Base-by-base conservation (phyloP, 2,888 invertebrate species). In the Drosophila diplacantha region DNA sequence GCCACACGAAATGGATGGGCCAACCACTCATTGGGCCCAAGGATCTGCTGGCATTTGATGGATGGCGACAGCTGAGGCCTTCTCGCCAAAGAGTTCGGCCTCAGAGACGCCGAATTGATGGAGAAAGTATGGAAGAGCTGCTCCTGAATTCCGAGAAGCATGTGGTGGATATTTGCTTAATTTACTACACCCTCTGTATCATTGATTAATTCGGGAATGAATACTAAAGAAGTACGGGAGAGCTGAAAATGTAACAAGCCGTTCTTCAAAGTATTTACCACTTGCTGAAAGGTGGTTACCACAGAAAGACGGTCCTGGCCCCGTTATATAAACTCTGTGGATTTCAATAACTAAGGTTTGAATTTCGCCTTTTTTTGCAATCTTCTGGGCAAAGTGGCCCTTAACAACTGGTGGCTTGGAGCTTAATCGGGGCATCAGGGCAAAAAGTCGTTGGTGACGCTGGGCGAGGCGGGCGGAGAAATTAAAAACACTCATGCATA, bases 401-500 rank as follows among this genome's bases (percentile, higher is more conserved):
- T 31, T 68, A 61, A 52, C 35, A 49, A 34, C 61, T 68, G 3
- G 35, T 18, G 35, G 51, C 51, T 35, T 22, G 39, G n/a, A 38
- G 69, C 61, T 61, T 61, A 60, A 68, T 35, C 69, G 31, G 32
- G 14, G 43, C 46, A 52, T 43, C 51, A 16, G 46, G 47, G 29
- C 31, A 16, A 41, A 34, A 22, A 38, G n/a, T 31, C 51, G 18
- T 16, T 12, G 29, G 32, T 20, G 58, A 35, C 46, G 55, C 34
- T 22, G 32, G 43, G 26, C 41, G 34, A 39, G 46, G 35, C 31
- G n/a, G 31, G 44, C 16, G 60, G 31, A 59, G 59, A 72, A 72
- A 72, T 72, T 72, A 72, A 72, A 72, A 65, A 72, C 73, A 65
- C 65, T 72, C 72, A 72, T 69, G 72, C 73, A 72, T 69, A 66